phyloP scores from a whole-genome alignment of 2,797 vertebrate species.

The Etheostoma perlongum region DNA sequence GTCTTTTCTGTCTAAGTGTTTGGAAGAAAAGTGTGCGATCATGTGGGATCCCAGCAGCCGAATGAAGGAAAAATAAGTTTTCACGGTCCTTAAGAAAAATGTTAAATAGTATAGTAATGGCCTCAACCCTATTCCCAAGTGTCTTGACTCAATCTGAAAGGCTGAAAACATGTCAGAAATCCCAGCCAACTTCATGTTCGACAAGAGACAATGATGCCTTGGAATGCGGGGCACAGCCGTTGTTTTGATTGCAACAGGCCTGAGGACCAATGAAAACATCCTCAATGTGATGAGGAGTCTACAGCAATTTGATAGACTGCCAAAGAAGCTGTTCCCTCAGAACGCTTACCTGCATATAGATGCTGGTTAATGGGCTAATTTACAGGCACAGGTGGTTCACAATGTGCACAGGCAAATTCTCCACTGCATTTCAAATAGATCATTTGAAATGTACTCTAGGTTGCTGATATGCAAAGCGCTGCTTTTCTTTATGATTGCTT shows the following conservation, averaged over 20 bases:
- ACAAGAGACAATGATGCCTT: conserved; percentile 39
- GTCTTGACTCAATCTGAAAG: not conserved
- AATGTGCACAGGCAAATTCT: conserved; percentile 57
- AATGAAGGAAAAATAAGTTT: not conserved
- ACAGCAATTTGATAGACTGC: conserved; percentile 71
- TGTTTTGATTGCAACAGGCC: conserved; percentile 66
- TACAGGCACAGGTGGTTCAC: conserved; percentile 78
- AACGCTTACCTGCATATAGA: conserved; percentile 75
- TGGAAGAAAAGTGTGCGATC: not conserved
- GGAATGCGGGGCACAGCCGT: conserved; percentile 40
- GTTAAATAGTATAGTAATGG: not conserved
- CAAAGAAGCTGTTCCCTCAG: conserved; percentile 58
- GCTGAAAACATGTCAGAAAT: conserved; percentile 24
- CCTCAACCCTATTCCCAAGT: not conserved
- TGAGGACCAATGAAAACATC: conserved; percentile 52
- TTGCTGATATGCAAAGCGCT: conserved; percentile 53
- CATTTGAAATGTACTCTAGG: conserved; percentile 62
- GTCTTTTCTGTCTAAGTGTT: not conserved
- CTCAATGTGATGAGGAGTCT: conserved; percentile 59
- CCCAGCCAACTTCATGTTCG: not conserved
- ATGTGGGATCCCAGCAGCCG: not conserved
- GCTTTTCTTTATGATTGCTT: conserved; percentile 52
- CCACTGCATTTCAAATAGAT: conserved; percentile 65
- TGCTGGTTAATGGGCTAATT: conserved; percentile 82
- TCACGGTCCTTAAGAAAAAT: not conserved